phyloP scores from a whole-genome alignment of 2,888 invertebrate genomes.

The Electrophaes corylata region DNA sequence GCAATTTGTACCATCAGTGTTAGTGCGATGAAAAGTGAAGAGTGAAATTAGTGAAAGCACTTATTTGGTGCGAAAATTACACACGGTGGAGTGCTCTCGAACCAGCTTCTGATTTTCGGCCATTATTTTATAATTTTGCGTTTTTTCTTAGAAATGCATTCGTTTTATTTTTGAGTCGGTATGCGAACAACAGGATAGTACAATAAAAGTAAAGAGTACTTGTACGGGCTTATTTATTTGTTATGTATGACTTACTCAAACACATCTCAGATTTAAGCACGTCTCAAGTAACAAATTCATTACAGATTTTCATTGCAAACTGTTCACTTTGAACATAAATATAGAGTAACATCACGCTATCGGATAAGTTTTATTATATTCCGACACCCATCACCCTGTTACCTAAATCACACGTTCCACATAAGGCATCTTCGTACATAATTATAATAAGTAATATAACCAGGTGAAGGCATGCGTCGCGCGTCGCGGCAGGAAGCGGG shows the following conservation, averaged over 20 bases:
- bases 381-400: constrained; percentile 9
- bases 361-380: too few relatives aligned
- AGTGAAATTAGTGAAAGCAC: constrained; percentile 34
- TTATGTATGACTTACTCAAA: too few relatives aligned
- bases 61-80: constrained; percentile 29
- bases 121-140: neutral
- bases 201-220: too few relatives aligned
- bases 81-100: constrained; percentile 9
- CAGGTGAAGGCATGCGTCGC: constrained; percentile 40
- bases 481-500: constrained; percentile 45
- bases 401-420: constrained; percentile 34
- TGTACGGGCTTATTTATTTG: too few relatives aligned
- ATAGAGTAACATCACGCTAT: too few relatives aligned
- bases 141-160: neutral
- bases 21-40: constrained; percentile 32
- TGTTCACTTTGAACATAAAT: too few relatives aligned
- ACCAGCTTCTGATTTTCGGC: neutral
- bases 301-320: too few relatives aligned
- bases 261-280: too few relatives aligned
- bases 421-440: constrained; percentile 23
- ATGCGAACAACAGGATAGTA: too few relatives aligned
- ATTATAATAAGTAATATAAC: constrained; percentile 18
- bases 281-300: too few relatives aligned
- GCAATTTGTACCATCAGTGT: constrained; percentile 38
- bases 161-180: neutral